These are phyloP conservation scores for Gastrophysa polygoni DNA, from an alignment of 2,888 invertebrate species.

Conservation along the genomic window DNA sequence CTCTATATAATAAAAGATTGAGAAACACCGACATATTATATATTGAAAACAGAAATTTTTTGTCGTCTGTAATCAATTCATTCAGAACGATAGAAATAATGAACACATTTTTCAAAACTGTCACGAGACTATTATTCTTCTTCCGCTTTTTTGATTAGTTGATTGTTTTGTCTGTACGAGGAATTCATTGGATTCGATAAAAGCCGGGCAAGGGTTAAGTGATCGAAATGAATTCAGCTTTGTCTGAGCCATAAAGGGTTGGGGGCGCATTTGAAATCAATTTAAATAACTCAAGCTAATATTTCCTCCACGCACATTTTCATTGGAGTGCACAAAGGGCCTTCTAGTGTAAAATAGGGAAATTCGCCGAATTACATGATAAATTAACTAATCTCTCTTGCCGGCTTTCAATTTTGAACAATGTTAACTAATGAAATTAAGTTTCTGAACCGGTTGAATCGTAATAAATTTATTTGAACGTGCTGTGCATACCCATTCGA, in stretches of 20 bases:
- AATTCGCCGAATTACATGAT: slow-evolving; percentile 56
- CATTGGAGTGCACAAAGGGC: slow-evolving; percentile 49
- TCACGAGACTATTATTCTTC: neutral
- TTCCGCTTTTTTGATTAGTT: neutral
- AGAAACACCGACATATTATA: too few species aligned
- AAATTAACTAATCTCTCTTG: slow-evolving; percentile 57
- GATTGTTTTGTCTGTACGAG: slow-evolving; percentile 13
- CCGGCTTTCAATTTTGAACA: slow-evolving; percentile 59
- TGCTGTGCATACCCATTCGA: slow-evolving; percentile 50
- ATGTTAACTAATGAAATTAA: slow-evolving; percentile 60
- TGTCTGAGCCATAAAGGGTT: slow-evolving; percentile 41
- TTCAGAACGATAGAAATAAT: neutral
- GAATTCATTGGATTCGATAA: slow-evolving; percentile 30
- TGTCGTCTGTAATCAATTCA: too few species aligned
- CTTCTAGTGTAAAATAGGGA: slow-evolving; percentile 52
- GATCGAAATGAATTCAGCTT: slow-evolving; percentile 37
- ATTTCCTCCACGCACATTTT: slow-evolving; percentile 51
- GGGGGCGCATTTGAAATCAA: slow-evolving; percentile 45
- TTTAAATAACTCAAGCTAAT: slow-evolving; percentile 48
- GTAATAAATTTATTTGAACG: slow-evolving; percentile 56
- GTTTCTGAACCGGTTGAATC: slow-evolving; percentile 60
- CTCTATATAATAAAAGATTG: too few species aligned
- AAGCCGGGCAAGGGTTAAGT: slow-evolving; percentile 26
- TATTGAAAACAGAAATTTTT: too few species aligned
- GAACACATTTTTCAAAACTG: neutral